Conservation (phyloP, 1,140 invertebrate genomes). For the Drosophila tropicalis region DNA sequence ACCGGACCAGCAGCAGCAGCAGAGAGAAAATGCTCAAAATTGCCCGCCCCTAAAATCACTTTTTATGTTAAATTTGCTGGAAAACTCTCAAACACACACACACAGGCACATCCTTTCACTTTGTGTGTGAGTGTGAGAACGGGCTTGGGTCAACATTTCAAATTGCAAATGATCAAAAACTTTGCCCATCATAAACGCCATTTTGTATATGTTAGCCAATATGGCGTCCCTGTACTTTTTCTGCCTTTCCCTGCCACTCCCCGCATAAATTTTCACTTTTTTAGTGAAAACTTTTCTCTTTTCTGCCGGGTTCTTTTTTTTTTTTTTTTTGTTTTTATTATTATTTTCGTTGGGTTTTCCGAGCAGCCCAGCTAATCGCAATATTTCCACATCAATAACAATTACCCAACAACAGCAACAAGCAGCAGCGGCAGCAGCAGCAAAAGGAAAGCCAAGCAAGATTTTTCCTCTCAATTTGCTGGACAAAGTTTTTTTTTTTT, state of each 20-base stretch:
- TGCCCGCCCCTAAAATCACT: slow-evolving; percentile 35
- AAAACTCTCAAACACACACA: slow-evolving; percentile 37
- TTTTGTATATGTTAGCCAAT: slow-evolving; percentile 67
- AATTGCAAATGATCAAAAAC: slow-evolving; percentile 74
- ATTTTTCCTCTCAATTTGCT: slow-evolving; percentile 64
- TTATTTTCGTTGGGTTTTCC: slow-evolving; percentile 7
- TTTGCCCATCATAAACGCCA: slow-evolving; percentile 74
- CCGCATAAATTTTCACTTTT: slow-evolving; percentile 69
- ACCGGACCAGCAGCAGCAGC: not conserved
- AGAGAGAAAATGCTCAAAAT: slow-evolving; percentile 22
- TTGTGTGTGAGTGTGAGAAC: slow-evolving; percentile 13
- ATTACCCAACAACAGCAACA: slow-evolving; percentile 47
- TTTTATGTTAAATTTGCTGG: slow-evolving; percentile 70
- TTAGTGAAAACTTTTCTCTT: slow-evolving; percentile 51
- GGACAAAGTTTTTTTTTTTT: not conserved
- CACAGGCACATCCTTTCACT: slow-evolving; percentile 12
- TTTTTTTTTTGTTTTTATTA: slow-evolving; percentile 16
- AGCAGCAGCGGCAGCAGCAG: slow-evolving; percentile 32
- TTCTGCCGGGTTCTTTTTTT: not conserved
- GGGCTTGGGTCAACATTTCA: slow-evolving; percentile 51
- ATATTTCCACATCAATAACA: slow-evolving; percentile 73
- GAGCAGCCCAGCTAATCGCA: slow-evolving; percentile 55
- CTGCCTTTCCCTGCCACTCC: not conserved
- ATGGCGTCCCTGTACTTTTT: slow-evolving; percentile 48
- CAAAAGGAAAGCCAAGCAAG: slow-evolving; percentile 23